Percentiles rank a stretch among this genome's conserved stretches.
These are phyloP conservation scores for Microcebus tavaratra DNA, from an alignment of 2,113 vertebrate species.

Conservation along the genomic window DNA sequence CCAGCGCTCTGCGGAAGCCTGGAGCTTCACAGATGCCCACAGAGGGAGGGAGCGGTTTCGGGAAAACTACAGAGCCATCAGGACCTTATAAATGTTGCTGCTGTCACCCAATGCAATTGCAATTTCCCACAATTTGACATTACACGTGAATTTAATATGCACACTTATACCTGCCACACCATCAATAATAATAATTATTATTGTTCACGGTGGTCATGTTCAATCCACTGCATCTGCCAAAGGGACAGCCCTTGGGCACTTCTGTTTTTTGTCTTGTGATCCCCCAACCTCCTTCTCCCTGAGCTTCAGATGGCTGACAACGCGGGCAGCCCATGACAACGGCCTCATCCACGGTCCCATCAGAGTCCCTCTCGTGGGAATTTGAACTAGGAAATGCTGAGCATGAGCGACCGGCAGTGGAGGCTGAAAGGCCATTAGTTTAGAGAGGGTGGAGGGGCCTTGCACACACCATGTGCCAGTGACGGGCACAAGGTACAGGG, in stretches of 20 bases:
- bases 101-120: conserved; percentile 40
- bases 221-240: background rate
- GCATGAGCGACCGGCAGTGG: background rate
- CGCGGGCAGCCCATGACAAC: background rate
- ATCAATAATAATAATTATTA: background rate
- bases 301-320: background rate
- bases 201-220: background rate
- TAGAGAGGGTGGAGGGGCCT: background rate
- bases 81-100: background rate
- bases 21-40: background rate
- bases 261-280: background rate
- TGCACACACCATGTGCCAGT: fast-evolving
- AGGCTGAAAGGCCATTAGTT: background rate
- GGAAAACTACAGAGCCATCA: background rate
- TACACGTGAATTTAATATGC: conserved; percentile 38
- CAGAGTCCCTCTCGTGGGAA: background rate
- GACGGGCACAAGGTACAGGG: fast-evolving
- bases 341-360: background rate
- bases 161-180: background rate
- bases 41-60: background rate
- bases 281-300: background rate
- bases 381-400: background rate
- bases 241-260: background rate
- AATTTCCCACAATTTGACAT: conserved; percentile 55
- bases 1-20: background rate